Percentiles rank a stretch among this genome's conserved stretches.
Evolutionary conservation across 2,797 vertebrate genomes (phyloP).

Genomic region (Pipistrellus pygmaeus): DNA sequence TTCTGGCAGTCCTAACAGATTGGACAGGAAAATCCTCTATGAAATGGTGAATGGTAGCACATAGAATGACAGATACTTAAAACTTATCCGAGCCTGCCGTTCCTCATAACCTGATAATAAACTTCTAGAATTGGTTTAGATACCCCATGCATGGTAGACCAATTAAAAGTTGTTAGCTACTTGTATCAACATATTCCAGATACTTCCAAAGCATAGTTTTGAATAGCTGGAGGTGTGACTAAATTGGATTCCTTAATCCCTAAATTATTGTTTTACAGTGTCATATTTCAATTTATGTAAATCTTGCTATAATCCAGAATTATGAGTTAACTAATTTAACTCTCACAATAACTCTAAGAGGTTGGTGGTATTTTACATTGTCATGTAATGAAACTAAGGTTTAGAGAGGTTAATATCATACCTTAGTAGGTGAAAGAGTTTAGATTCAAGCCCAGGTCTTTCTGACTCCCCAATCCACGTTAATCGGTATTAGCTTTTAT

Average conservation of each 20-base stretch:
- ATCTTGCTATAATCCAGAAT: conserved; percentile 9
- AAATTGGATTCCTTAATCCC: conserved; percentile 24
- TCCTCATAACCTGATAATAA: neutral
- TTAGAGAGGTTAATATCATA: conserved; percentile 33
- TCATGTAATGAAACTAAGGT: neutral
- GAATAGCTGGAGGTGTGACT: neutral
- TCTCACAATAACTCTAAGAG: conserved; percentile 8
- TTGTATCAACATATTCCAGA: conserved; percentile 2
- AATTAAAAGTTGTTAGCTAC: conserved; percentile 3
- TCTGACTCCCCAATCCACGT: neutral
- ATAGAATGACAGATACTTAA: neutral
- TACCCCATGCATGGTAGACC: neutral
- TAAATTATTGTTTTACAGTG: conserved; percentile 5
- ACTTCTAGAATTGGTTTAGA: conserved; percentile 6
- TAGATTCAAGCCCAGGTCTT: conserved; percentile 12
- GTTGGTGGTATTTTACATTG: neutral
- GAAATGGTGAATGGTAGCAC: neutral
- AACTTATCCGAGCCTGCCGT: neutral
- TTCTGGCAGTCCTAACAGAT: neutral
- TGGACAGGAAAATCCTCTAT: neutral
- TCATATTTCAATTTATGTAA: conserved; percentile 5
- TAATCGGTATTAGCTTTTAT: conserved; percentile 5
- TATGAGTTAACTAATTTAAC: conserved; percentile 10
- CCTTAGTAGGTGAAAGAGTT: neutral
- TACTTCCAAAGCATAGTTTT: neutral